phyloP scores from a whole-genome alignment of 2,888 invertebrate species.

The Calliopum simillimum region DNA sequence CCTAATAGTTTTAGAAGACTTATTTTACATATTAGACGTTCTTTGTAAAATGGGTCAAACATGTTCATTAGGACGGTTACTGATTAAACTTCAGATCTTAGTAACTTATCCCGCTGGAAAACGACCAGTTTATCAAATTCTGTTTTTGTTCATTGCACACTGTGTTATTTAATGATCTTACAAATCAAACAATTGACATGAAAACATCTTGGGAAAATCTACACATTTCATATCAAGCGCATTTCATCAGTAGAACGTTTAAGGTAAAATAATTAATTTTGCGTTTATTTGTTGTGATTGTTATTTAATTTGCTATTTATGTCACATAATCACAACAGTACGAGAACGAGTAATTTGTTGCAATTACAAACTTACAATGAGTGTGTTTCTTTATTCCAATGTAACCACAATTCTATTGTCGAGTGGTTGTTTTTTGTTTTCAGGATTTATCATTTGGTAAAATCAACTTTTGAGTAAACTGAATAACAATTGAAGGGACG shows the following conservation, averaged over 20 bases:
- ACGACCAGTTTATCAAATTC: too few species aligned
- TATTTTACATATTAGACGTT: too few species aligned
- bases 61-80: too few species aligned
- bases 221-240: too few species aligned
- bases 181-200: neutral
- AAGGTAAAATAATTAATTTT: neutral
- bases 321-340: slow-evolving; percentile 22
- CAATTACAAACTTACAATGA: neutral
- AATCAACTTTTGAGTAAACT: neutral
- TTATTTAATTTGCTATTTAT: slow-evolving; percentile 42
- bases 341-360: neutral
- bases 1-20: too few species aligned
- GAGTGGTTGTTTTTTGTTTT: neutral
- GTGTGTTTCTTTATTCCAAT: neutral
- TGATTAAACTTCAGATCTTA: too few species aligned
- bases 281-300: slow-evolving; percentile 22
- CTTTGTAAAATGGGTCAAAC: too few species aligned
- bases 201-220: neutral
- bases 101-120: too few species aligned
- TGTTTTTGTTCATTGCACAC: too few species aligned
- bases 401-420: neutral
- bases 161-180: neutral
- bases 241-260: neutral
- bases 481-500: too few species aligned
- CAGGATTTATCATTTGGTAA: slow-evolving; percentile 3